Conservation (phyloP, 2,888 invertebrate genomes). For the Linyphia triangularis region DNA sequence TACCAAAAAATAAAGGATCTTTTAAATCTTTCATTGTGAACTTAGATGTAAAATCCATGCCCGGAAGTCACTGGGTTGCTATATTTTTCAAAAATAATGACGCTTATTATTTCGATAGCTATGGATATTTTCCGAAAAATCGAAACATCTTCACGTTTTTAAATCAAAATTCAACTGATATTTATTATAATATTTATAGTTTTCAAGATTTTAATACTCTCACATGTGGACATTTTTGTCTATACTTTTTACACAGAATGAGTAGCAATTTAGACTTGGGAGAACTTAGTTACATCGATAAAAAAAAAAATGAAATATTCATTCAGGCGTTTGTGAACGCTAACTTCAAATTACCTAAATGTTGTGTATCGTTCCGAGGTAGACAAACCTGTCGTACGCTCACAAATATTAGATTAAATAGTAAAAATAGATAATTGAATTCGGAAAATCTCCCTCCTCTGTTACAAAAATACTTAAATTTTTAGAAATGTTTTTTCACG, state of each 20-base stretch:
- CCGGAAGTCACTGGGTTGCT: conserved; percentile 54
- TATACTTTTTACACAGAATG: not conserved
- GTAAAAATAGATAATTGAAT: no score
- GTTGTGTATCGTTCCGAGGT: not conserved
- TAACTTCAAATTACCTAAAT: not conserved
- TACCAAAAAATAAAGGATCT: not conserved
- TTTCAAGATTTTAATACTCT: not conserved
- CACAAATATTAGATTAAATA: no score
- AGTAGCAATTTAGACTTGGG: not conserved
- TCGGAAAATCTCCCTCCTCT: no score
- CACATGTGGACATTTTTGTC: conserved; percentile 47
- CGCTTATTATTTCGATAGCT: conserved; percentile 47
- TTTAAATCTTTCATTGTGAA: conserved; percentile 37
- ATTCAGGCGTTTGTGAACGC: not conserved
- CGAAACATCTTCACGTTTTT: conserved; percentile 33
- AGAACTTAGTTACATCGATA: not conserved
- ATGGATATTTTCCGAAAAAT: not conserved
- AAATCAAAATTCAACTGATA: not conserved
- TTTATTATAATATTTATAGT: not conserved
- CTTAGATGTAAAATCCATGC: not conserved
- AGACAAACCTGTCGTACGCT: no score
- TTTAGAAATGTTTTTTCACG: no score
- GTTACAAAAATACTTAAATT: no score
- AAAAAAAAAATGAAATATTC: conserved; percentile 1
- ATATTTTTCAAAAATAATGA: not conserved